phyloP scores from a whole-genome alignment of 35 echinoderm and acorn worm species.

The Hemicentrotus pulcherrimus region DNA sequence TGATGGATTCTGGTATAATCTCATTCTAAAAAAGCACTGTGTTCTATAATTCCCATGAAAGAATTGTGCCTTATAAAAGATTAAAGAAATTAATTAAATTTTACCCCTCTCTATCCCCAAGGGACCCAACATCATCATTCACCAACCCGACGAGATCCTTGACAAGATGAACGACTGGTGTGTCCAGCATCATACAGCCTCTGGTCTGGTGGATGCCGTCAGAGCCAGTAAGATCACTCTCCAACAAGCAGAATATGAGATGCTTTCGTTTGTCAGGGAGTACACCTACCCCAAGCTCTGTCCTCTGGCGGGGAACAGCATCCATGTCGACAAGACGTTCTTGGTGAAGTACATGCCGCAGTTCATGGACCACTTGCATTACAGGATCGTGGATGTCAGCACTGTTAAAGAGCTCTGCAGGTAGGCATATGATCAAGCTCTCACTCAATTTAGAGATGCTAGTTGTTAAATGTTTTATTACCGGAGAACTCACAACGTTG shows the following conservation, averaged over 20 bases:
- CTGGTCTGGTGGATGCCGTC: conserved; percentile 84
- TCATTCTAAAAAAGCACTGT: too few relatives aligned
- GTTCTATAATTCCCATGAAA: too few relatives aligned
- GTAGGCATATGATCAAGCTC: conserved; percentile 39
- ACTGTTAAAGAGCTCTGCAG: conserved; percentile 98
- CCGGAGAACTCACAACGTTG: too few relatives aligned
- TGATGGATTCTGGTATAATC: too few relatives aligned
- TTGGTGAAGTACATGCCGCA: conserved; percentile 95
- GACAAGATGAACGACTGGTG: conserved; percentile 94
- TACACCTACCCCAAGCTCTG: conserved; percentile 78
- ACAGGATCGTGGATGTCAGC: conserved; percentile 95
- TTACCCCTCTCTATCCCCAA: not conserved
- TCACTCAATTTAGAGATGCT: too few relatives aligned
- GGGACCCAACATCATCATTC: conserved; percentile 94
- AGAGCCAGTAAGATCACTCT: conserved; percentile 74
- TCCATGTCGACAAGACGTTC: conserved; percentile 91
- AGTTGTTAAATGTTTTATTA: too few relatives aligned
- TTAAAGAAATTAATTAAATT: not conserved
- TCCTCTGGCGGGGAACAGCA: conserved; percentile 87
- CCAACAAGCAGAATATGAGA: conserved; percentile 91
- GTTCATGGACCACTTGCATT: conserved; percentile 88
- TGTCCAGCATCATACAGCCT: conserved; percentile 78
- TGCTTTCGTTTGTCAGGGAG: conserved; percentile 87
- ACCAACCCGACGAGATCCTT: conserved; percentile 86
- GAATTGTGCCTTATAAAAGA: too few relatives aligned